Base-by-base conservation (phyloP, 1,140 invertebrate genomes). In the Musca vetustissima region DNA sequence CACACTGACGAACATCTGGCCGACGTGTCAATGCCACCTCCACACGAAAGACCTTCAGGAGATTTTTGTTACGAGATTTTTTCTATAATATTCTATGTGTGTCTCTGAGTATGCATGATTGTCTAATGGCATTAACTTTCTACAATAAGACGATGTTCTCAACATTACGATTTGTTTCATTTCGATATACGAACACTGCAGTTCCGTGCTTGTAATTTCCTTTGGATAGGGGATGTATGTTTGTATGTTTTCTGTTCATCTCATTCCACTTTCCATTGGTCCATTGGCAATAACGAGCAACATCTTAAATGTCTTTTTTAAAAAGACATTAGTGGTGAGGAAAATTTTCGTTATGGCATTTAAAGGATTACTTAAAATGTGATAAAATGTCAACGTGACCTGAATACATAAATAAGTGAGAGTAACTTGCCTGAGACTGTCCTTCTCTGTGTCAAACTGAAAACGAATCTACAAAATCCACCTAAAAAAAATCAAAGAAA, bases 381-480 rank as follows among this genome's bases (percentile, higher is more conserved):
- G 66, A 67, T 67, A 67, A 67, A 67, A 67, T 67, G 66, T 55
- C 66, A 67, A 67, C 66, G 66, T 67, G 66, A 67, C 66, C 66
- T 67, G 66, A 67, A 67, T 67, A 55, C 52, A 53, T 67, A 67
- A 67, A 67, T 67, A 55, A 43, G 49, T 66, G 22, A 52, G 49
- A 52, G 64, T 66, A 13, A 43, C 36, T 43, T 7, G 36, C 11
- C 6, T 13, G 36, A 43, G 36, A 43, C 6, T 43, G 36, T 43
- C 36, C 36, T 43, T 13, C 36, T 43, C 11, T 43, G 11, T 13
- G 36, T 43, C 36, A 43, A 43, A 13, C 36, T 11, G 36, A 43
- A 43, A 43, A 43, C 36, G 11, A 43, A 43, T 43, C 36, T 43
- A 43, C 36, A 43, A 43, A 43, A 43, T 43, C 36, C 36, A 43